These are phyloP conservation scores for Lithophane leautieri DNA, from an alignment of 2,888 invertebrate genomes.

Conservation along the genomic window DNA sequence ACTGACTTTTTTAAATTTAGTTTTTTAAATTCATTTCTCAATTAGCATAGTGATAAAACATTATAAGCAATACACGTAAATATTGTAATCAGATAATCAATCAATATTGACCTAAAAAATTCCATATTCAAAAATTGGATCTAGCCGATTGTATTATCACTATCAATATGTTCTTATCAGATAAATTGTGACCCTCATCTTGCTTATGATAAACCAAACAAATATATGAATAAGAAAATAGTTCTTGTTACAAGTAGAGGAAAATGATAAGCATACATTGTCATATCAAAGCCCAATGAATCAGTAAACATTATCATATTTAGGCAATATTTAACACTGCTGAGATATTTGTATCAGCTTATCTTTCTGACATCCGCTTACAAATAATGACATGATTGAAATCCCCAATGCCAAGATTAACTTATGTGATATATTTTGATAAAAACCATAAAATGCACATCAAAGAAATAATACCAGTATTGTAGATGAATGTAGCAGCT, in stretches of 20 bases:
- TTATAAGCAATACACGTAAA: constrained; percentile 29
- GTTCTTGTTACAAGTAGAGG: constrained; percentile 16
- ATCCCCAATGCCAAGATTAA: constrained; percentile 23
- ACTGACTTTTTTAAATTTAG: neutral
- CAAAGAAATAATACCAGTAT: neutral
- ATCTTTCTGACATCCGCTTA: constrained; percentile 19
- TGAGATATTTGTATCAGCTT: constrained; percentile 12
- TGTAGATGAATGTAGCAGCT: neutral
- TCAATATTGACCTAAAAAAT: constrained; percentile 51
- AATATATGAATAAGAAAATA: constrained; percentile 35
- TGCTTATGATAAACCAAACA: constrained; percentile 46
- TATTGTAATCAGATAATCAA: constrained; percentile 29
- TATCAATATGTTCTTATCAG: constrained; percentile 52
- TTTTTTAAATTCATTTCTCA: constrained; percentile 7
- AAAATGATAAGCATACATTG: constrained; percentile 16
- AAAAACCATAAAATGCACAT: neutral
- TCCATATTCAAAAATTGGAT: constrained; percentile 25
- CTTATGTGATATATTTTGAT: constrained; percentile 5
- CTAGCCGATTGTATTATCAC: constrained; percentile 41
- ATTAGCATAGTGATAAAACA: constrained; percentile 17
- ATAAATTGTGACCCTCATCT: constrained; percentile 57
- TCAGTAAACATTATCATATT: constrained; percentile 21
- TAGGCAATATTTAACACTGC: constrained; percentile 7
- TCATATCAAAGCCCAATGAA: constrained; percentile 17
- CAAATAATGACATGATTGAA: constrained; percentile 6